Base-by-base conservation (phyloP, 2,797 vertebrate genomes). In the Thalassophryne amazonica region DNA sequence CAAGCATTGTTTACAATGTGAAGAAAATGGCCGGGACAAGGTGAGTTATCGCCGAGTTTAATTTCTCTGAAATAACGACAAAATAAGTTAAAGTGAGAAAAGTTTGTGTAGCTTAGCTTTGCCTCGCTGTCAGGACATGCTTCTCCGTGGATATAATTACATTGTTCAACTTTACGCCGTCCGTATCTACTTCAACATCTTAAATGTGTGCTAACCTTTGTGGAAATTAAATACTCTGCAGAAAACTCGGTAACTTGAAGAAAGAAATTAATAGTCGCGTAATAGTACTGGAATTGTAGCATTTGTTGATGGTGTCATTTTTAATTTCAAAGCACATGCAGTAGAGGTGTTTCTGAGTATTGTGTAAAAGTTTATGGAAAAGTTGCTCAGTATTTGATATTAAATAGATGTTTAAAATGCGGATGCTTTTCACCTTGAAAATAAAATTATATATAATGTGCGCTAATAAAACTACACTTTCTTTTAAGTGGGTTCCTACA, bases 1-100 rank as follows among this genome's bases (percentile, higher is more conserved):
- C 25, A 34, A 58, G 39, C 5, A 11, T 50, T 14, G 46, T 66
- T 76, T 75, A 89, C 71, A 61, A 92, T 92, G 90, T 91, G 80
- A 90, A 77, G 60, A 76, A 81, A 70, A 92, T 92, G 90, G 60
- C 89, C 49, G 88, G 56, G 19, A 83, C 80, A 53, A 90, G 86
- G 90, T 92, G 70, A 71, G 84, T 17, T 0, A 1, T 29, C 20
- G 15, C 3, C 24, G 2, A 1, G 4, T 21, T 18, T 9, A 3
- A 19, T 11, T 41, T 20, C 0, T n/a, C n/a, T n/a, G n/a, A n/a
- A n/a, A 10, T 9, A 14, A 9, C n/a, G 7, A 31, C 18, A 10
- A 7, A 3, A 38, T 36, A 18, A 34, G 58, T 3, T 53, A 4
- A n/a, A 30, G 3, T 1, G 20, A 33, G 4, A 55, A 63, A 75